phyloP scores from a whole-genome alignment of 2,888 invertebrate genomes.

The Bruchidius siliquastri region DNA sequence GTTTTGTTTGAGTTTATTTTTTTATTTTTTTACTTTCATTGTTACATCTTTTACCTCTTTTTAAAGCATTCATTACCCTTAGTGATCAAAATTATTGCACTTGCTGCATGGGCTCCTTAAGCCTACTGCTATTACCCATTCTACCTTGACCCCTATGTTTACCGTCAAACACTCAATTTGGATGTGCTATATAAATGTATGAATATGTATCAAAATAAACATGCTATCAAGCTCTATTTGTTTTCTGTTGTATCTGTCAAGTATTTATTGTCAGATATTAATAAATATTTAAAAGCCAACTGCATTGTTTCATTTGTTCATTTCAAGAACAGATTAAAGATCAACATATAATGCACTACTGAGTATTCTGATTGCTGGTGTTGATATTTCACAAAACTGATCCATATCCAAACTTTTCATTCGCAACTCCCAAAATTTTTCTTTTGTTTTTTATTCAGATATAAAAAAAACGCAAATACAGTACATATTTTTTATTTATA shows the following conservation, averaged over 20 bases:
- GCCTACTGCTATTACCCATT: conserved; percentile 32
- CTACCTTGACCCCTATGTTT: conserved; percentile 40
- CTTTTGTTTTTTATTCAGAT: no score
- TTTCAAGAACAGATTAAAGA: background rate
- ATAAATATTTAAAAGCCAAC: conserved; percentile 48
- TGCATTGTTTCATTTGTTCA: conserved; percentile 9
- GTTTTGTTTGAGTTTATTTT: conserved; percentile 44
- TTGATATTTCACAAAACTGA: no score
- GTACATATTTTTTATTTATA: conserved; percentile 33
- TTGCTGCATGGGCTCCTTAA: conserved; percentile 43
- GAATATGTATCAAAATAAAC: conserved; percentile 51
- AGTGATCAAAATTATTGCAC: conserved; percentile 45
- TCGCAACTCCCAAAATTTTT: no score
- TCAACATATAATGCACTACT: no score
- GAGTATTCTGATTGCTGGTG: no score
- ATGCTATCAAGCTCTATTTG: conserved; percentile 50
- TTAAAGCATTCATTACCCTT: conserved; percentile 32
- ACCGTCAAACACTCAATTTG: conserved; percentile 48
- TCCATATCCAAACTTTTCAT: no score
- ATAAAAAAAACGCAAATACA: background rate
- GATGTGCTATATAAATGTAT: conserved; percentile 52
- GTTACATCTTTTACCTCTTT: conserved; percentile 35
- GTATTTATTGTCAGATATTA: conserved; percentile 49
- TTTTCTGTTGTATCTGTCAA: conserved; percentile 51
- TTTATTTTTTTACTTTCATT: conserved; percentile 42